Evolutionary conservation across 2,797 vertebrate species (phyloP), one percentile per base, ranked within the genome.

Genomic region (Fringilla coelebs): DNA sequence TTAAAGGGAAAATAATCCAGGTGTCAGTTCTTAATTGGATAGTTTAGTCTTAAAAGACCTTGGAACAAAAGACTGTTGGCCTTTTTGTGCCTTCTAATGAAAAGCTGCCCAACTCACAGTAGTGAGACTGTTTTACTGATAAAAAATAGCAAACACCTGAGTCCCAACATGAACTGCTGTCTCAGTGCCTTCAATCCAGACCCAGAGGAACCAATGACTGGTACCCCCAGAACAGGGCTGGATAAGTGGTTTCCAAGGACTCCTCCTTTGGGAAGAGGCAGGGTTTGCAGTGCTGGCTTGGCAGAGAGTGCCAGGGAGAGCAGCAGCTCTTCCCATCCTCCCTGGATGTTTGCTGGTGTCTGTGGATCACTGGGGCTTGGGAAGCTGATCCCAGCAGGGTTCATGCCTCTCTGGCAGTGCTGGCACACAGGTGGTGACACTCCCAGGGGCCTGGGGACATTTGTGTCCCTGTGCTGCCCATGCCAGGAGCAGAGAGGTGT

Each of bases 311-410:
- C 19, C 70, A 29, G 49, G 60, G 52, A 10, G 45, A 63, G 22
- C 46, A 58, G 31, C 58, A 72, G 66, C 29, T 66, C 26, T 21
- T 36, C 17, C 22, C 29, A 28, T 5, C 3, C 14, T 51, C 38
- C 13, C 22, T 14, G 32, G 18, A 8, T 6, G 19, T 67, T 66
- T 88, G 16, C 38, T 36, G 46, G 6, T 57, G n/a, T 32, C 57
- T 0, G 0, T 38, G 40, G 24, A 17, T 38, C 38, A 8, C 51
- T 76, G 55, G 25, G 49, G 9, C 45, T 58, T 1, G 3, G 57
- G 62, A 65, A 62, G 36, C 31, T 70, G 54, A 36, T 29, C 31
- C 43, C 49, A 43, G 38, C 2, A 20, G 16, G 13, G 7, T 18
- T 81, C 49, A 1, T 48, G 2, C 13, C 32, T 58, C 36, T 70